Base-by-base conservation (phyloP, 2,888 invertebrate genomes). In the Arenicola marina region DNA sequence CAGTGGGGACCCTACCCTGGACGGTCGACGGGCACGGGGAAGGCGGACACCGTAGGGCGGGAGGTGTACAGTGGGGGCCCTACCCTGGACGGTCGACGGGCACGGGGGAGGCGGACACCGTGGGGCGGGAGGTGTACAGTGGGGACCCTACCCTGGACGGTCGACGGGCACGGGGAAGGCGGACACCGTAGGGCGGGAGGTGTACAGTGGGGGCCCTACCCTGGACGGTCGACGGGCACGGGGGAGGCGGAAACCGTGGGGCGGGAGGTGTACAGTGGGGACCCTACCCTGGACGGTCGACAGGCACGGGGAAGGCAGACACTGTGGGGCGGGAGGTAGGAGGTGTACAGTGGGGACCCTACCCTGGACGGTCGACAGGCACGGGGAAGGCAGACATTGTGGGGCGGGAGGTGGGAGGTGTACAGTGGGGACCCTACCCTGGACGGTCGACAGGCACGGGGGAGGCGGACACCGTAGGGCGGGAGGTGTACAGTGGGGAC, bases 101-200 rank as follows among this genome's bases (percentile, higher is more conserved):
- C 4, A 72, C 74, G 3, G 75, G 67, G 4, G 74, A 72, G 53
- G 72, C 72, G 11, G 69, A 63, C 24, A 75, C 70, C 7, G 76
- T 67, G 4, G 77, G 72, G 61, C 76, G 67, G 4, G 75, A 60
- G 7, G 69, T 68, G 15, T 66, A 65, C 24, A 28, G 7, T n/a
- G n/a, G 24, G 29, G 33, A 51, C 84, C 1, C 59, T 59, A 26
- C 43, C 65, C 60, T 62, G 63, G 48, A 24, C n/a, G 71, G 64
- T 63, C 76, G 72, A 29, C n/a, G n/a, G 77, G 76, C 4, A 72
- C 74, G 3, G 75, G 67, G 4, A 73, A 72, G 53, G 72, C 72
- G 11, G 69, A 63, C 24, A 75, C 70, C 7, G 76, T 67, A 4
- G 77, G 72, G 61, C 76, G 67, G 4, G 75, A 60, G 7, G 69